A percentile compares a stretch with the other conserved stretches of the same genome.
These are phyloP conservation scores for Poecilia latipinna DNA, from an alignment of 2,113 vertebrate genomes.

Conservation along the genomic window DNA sequence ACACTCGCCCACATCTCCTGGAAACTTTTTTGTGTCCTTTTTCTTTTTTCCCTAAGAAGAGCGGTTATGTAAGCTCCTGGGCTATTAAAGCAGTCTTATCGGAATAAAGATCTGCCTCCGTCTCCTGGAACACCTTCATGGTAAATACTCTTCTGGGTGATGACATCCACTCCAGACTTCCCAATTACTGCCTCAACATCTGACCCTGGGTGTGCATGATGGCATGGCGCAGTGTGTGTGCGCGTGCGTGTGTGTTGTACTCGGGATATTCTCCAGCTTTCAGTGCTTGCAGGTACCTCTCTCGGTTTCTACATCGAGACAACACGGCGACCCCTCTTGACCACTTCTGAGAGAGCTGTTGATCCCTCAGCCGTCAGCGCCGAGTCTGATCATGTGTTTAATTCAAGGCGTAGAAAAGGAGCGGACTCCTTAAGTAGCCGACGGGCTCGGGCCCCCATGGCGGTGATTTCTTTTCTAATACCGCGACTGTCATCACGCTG, in stretches of 20 bases:
- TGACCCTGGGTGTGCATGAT: not conserved
- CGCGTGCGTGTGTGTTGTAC: not conserved
- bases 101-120: constrained; percentile 26
- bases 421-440: constrained; percentile 50
- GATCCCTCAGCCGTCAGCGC: constrained; percentile 34
- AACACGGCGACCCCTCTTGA: constrained; percentile 29
- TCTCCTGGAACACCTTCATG: constrained; percentile 20
- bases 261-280: not conserved
- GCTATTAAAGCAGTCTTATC: constrained; percentile 25
- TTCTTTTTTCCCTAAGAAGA: not conserved
- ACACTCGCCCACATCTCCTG: constrained; percentile 8
- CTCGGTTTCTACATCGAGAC: constrained; percentile 32
- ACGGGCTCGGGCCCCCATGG: constrained; percentile 12
- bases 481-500: constrained; percentile 61
- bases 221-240: not conserved
- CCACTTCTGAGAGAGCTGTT: constrained; percentile 32
- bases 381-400: constrained; percentile 43
- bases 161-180: constrained; percentile 22
- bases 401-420: constrained; percentile 39
- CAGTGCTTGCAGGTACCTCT: not conserved
- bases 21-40: constrained; percentile 16
- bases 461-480: constrained; percentile 24
- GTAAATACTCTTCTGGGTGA: constrained; percentile 16
- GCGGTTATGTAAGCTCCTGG: constrained; percentile 8
- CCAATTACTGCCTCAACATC: constrained; percentile 32